Evolutionary conservation across 1,140 invertebrate genomes (phyloP), one percentile per base, ranked within the genome.

Genomic region (Pseudomyrmex sp.): DNA sequence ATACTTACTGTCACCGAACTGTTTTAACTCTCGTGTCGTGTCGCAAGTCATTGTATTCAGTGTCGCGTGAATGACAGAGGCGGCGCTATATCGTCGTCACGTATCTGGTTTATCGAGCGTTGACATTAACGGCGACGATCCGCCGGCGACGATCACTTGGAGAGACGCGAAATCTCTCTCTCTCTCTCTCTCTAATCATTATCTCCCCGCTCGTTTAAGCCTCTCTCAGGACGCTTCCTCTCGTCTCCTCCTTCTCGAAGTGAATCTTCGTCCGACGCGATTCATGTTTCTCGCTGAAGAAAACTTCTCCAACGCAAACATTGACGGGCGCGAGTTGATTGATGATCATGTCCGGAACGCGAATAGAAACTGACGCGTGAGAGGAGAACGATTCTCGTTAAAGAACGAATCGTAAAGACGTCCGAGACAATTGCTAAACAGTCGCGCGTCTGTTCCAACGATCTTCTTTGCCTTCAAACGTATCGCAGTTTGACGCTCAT

Each of bases 401-500:
- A 80, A 12, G 66, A 80, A 70, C 76, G 48, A 80, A 70, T 20
- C 76, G 76, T 80, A 80, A 80, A 80, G 44, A 70, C 50, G 44
- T 12, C 46, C 44, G 23, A 72, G 66, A 80, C 76, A 80, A 80
- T 80, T n/a, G 66, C 46, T 80, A 80, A 80, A 80, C 66, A 80
- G 56, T 79, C 54, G 10, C 44, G 18, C 48, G 23, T 35, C 23
- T 63, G 46, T 59, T 48, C 46, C 23, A 8, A 2, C 48, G 48
- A 23, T 26, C 20, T 23, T 44, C 44, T 18, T 35, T 59, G 76
- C 65, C 44, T 61, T 70, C 75, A 2, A 0, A 26, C 26, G 18
- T 69, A 20, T 8, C 5, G 23, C 13, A 59, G 54, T 79, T 79
- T 23, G 54, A 79, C 15, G 23, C n/a, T 80, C 76, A 80, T 72